Conservation (phyloP, 2,888 invertebrate genomes). For the Apomyelois bistriatella region DNA sequence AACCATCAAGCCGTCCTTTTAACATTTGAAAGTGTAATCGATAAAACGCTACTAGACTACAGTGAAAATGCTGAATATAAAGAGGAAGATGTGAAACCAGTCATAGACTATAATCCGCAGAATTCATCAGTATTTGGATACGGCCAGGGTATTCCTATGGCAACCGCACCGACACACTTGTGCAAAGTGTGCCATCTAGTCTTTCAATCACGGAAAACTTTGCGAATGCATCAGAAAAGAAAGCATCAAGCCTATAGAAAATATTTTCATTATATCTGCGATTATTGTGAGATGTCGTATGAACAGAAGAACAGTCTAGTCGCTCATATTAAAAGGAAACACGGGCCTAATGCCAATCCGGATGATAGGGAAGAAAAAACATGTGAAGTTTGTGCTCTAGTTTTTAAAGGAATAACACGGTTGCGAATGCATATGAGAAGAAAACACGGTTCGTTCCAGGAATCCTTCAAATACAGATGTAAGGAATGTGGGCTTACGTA, state of each 20-base stretch:
- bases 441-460: slow-evolving; percentile 60
- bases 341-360: slow-evolving; percentile 46
- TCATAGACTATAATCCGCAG: slow-evolving; percentile 33
- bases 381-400: slow-evolving; percentile 65
- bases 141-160: slow-evolving; percentile 18
- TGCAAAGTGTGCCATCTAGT: slow-evolving; percentile 69
- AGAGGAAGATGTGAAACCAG: slow-evolving; percentile 32
- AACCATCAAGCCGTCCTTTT: slow-evolving; percentile 55
- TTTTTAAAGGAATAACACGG: slow-evolving; percentile 61
- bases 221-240: slow-evolving; percentile 60
- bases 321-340: slow-evolving; percentile 65
- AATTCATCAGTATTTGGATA: slow-evolving; percentile 34
- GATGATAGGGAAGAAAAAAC: slow-evolving; percentile 56
- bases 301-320: slow-evolving; percentile 63
- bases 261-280: slow-evolving; percentile 56
- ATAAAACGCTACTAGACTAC: slow-evolving; percentile 16
- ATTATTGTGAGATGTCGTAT: slow-evolving; percentile 65
- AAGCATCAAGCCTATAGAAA: slow-evolving; percentile 57
- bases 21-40: slow-evolving; percentile 60
- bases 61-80: not conserved
- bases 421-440: slow-evolving; percentile 68
- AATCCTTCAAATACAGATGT: slow-evolving; percentile 58
- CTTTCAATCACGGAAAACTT: slow-evolving; percentile 56
- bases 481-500: slow-evolving; percentile 62
- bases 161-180: slow-evolving; percentile 31